Evolutionary conservation across 2,888 invertebrate species (phyloP).

Genomic region (Furcula furcula): DNA sequence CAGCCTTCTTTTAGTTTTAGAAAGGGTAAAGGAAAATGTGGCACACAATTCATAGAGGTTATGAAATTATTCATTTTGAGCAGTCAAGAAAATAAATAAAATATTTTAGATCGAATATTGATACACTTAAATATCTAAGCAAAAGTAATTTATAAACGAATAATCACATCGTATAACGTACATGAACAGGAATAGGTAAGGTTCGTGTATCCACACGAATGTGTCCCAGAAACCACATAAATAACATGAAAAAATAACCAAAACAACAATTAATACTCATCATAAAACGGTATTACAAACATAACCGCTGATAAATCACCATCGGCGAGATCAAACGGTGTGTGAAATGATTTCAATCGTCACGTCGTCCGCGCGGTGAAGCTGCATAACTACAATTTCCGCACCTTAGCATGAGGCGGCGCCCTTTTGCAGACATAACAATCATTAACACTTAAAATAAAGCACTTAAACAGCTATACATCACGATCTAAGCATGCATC

Average conservation of each 20-base stretch:
- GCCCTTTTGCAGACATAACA: neutral
- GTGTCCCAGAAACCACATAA: slow-evolving; percentile 5
- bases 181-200: no score
- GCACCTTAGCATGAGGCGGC: neutral
- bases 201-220: no score
- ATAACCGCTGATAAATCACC: slow-evolving; percentile 26
- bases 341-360: slow-evolving; percentile 37
- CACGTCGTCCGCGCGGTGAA: slow-evolving; percentile 15
- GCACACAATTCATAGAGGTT: no score
- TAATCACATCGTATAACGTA: no score
- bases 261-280: slow-evolving; percentile 36
- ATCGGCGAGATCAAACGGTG: slow-evolving; percentile 38
- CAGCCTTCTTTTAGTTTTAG: no score
- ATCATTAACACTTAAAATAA: neutral
- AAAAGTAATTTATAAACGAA: no score
- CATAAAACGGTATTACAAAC: slow-evolving; percentile 32
- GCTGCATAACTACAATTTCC: slow-evolving; percentile 26
- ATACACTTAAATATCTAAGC: no score
- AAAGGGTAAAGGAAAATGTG: no score
- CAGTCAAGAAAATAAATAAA: no score
- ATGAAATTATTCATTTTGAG: no score
- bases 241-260: slow-evolving; percentile 29
- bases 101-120: no score
- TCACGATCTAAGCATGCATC: neutral
- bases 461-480: neutral